A percentile compares a stretch with the other conserved stretches of the same genome.
Evolutionary conservation across 2,888 invertebrate species (phyloP).

Genomic region (Neoscelio sp.): DNA sequence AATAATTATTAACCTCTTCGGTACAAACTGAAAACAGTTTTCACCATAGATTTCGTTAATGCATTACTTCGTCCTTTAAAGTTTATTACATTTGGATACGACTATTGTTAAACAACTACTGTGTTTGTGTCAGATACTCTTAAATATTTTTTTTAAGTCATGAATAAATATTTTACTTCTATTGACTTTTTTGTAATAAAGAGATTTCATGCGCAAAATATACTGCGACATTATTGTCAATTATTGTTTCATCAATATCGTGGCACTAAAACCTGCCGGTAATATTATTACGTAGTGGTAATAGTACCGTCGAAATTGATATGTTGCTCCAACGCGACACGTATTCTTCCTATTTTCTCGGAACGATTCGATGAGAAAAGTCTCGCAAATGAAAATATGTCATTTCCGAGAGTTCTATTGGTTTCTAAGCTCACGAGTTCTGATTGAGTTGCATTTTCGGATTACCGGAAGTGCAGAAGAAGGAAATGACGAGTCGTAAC

Average conservation of each 20-base stretch:
- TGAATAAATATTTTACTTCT: too few species aligned
- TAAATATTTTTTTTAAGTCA: too few species aligned
- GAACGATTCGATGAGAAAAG: constrained; percentile 5
- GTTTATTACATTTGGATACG: too few species aligned
- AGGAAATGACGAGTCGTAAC: constrained; percentile 35
- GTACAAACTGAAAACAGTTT: too few species aligned
- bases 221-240: constrained; percentile 10
- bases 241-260: constrained; percentile 22
- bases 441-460: constrained; percentile 48
- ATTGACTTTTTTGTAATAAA: too few species aligned
- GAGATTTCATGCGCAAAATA: too few species aligned
- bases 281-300: constrained; percentile 24
- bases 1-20: too few species aligned
- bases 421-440: constrained; percentile 1
- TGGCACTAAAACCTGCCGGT: not conserved
- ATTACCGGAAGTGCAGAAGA: not conserved
- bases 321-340: constrained; percentile 13
- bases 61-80: too few species aligned
- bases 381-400: constrained; percentile 22
- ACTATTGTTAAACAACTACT: too few species aligned
- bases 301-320: constrained; percentile 30
- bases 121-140: too few species aligned
- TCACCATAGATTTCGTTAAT: too few species aligned
- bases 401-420: constrained; percentile 30
- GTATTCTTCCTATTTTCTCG: not conserved